A percentile compares a stretch with the other conserved stretches of the same genome.
Evolutionary conservation across 2,113 vertebrate species (phyloP).

Genomic region (Gracilinanus agilis): DNA sequence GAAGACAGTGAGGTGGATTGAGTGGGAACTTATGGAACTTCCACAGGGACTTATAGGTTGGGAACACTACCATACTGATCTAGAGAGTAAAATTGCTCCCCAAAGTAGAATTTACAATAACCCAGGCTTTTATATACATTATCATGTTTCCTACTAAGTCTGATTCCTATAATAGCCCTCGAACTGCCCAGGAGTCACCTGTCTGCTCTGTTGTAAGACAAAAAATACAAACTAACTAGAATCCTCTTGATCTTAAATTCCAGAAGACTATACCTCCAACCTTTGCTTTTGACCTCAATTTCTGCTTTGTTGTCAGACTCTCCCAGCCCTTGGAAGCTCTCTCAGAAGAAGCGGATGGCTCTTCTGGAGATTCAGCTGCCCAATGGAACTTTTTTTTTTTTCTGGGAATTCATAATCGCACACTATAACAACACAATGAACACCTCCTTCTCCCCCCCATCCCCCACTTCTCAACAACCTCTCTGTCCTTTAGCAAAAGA

Average conservation of each 20-base stretch:
- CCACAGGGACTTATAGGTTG: neutral
- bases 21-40: neutral
- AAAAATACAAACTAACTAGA: neutral
- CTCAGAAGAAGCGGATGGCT: neutral
- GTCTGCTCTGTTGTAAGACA: neutral
- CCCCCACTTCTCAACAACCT: slow-evolving; percentile 61
- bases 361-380: neutral
- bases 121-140: neutral
- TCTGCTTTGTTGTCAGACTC: neutral
- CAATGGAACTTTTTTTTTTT: neutral
- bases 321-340: neutral
- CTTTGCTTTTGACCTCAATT: neutral
- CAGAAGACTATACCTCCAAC: neutral
- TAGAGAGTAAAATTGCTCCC: neutral
- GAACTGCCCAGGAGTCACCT: neutral
- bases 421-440: neutral
- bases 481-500: slow-evolving; percentile 79
- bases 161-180: neutral
- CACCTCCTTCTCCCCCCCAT: neutral
- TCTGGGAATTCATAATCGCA: neutral
- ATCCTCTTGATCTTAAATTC: neutral
- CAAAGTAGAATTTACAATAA: neutral
- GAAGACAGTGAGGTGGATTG: neutral
- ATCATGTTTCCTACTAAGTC: neutral
- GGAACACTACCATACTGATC: neutral